Evolutionary conservation across 2,888 invertebrate species (phyloP), one percentile per base, ranked within the genome.

Genomic region (Sminthurinus aureus): DNA sequence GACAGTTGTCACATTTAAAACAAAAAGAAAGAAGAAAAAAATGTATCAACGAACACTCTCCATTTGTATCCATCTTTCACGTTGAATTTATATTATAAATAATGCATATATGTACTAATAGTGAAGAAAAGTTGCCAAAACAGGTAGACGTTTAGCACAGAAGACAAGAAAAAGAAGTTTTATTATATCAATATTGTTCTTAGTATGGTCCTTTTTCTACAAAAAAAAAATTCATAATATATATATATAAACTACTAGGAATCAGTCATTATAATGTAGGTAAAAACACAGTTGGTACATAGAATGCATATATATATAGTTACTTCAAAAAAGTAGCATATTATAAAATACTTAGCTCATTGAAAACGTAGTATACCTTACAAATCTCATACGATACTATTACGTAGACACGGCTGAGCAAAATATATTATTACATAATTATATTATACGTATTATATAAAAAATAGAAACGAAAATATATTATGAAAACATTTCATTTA

Each of bases 101-200:
- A 38, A 38, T n/a, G n/a, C n/a, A n/a, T n/a, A 38, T 4, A 38
- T 38, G 38, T 79, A 58, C 6, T 26, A 67, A 79, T 51, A 69
- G 22, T 51, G 58, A 58, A 77, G 51, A 58, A 50, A 26, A 51
- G 79, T 71, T 79, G 79, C 79, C 79, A 79, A 79, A 79, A 67
- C 51, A 79, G 67, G 24, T 38, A 77, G 22, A 64, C 15, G 13
- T 50, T n/a, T 58, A 24, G 64, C 58, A 58, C 77, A 58, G 38
- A 38, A 38, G 38, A 38, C 38, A 38, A 71, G n/a, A 71, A 71
- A 71, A 73, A 73, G 22, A 4, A 66, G 20, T 66, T 66, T 66
- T 8, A 6, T 38, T 38, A 38, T 6, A n/a, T n/a, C n/a, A n/a
- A n/a, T 38, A 38, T 38, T 38, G 6, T 38, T 38, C 38, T 38